Percentiles rank a stretch among this genome's conserved stretches.
phyloP scores from a whole-genome alignment of 92 coral and sea anemone species.

The Galaxea fascicularis region DNA sequence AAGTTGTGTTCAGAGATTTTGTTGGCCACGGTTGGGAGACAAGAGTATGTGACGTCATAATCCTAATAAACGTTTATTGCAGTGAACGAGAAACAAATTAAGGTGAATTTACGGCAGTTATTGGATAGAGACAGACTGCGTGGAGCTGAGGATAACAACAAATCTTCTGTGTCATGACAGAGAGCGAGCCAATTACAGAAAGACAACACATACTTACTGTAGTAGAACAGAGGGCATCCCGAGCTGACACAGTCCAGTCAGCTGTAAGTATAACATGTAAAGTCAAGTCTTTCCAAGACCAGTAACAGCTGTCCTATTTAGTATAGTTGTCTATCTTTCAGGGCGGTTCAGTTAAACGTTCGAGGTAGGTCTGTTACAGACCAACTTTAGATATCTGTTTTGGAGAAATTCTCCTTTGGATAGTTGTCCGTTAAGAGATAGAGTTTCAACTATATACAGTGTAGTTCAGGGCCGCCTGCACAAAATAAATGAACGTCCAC shows the following conservation, averaged over 20 bases:
- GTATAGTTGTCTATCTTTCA: too few species aligned
- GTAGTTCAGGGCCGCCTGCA: too few species aligned
- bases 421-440: too few species aligned
- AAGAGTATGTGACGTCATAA: slow-evolving; percentile 22
- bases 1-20: neutral
- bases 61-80: slow-evolving; percentile 4
- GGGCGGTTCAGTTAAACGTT: too few species aligned
- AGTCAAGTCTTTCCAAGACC: too few species aligned
- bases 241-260: slow-evolving; percentile 9
- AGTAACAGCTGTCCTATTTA: too few species aligned
- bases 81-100: neutral
- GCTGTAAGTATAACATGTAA: neutral
- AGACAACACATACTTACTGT: slow-evolving; percentile 10
- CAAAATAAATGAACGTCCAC: too few species aligned
- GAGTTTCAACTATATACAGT: too few species aligned
- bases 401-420: too few species aligned
- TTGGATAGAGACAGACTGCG: neutral
- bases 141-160: neutral
- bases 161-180: neutral
- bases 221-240: slow-evolving; percentile 26
- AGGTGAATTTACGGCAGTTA: neutral
- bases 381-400: too few species aligned
- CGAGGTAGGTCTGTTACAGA: too few species aligned
- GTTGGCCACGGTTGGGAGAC: too few species aligned
- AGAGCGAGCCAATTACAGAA: neutral